These are phyloP conservation scores for Enteromius trimaculatus DNA, from an alignment of 2,797 vertebrate species.

Conservation along the genomic window DNA sequence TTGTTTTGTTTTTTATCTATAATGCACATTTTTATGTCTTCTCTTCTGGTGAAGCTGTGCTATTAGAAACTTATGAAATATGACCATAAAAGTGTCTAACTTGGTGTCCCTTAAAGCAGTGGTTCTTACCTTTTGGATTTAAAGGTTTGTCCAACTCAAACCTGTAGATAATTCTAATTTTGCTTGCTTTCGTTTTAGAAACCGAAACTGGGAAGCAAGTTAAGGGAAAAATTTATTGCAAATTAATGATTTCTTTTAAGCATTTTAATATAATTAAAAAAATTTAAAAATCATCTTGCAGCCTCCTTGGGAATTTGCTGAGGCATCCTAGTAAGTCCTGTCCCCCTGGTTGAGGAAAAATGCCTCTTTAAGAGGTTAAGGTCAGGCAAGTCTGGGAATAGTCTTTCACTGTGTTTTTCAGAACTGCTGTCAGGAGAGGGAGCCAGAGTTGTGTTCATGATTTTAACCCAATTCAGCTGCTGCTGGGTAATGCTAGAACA, in stretches of 20 bases:
- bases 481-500: background rate
- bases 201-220: background rate
- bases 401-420: background rate
- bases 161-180: background rate
- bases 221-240: background rate
- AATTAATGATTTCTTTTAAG: background rate
- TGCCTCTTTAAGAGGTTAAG: background rate
- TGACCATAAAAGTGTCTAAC: background rate
- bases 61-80: background rate
- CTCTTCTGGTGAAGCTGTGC: background rate
- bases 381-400: background rate
- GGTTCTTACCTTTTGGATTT: background rate
- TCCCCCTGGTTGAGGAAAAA: background rate
- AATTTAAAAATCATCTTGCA: background rate
- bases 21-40: background rate
- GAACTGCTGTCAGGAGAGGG: conserved; percentile 48
- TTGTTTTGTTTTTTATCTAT: too few species aligned
- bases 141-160: background rate
- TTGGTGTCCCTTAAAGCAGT: background rate
- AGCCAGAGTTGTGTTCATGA: background rate
- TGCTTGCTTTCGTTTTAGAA: too few species aligned
- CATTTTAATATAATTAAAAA: background rate
- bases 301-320: background rate
- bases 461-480: background rate
- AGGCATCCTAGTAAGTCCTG: background rate